Evolutionary conservation across 1,140 invertebrate species (phyloP), one percentile per base, ranked within the genome.

Genomic region (Araneus ventricosus): DNA sequence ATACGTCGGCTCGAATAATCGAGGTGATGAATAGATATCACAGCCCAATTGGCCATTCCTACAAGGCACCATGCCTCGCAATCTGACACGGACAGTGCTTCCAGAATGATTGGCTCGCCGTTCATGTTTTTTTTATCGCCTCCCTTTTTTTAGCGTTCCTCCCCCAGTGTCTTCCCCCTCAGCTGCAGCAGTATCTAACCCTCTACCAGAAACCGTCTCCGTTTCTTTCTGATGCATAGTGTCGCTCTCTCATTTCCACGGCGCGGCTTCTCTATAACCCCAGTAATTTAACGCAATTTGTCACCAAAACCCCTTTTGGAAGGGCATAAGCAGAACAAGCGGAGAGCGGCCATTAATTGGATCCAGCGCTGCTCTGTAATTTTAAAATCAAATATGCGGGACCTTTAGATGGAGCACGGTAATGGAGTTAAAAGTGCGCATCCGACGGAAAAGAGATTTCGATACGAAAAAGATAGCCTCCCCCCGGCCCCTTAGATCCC

Each of bases 311-410:
- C 93, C 93, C 85, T 80, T 86, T 70, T 57, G 34, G 37, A 80
- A 34, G 39, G 87, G 41, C 63, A 89, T 85, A 90, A 82, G 92
- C 92, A 89, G 88, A 93, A 93, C 87, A 93, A 87, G 82, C 24
- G 84, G 82, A 67, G 82, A 92, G 91, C 91, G 84, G 84, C 75
- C 93, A 93, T 90, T 93, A 93, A 93, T 93, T 93, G 93, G 93
- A 86, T 85, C 80, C 88, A 39, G 61, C 80, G 52, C 82, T 93
- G 93, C 93, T 90, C 93, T 90, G 93, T 90, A 93, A 93, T 93
- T 93, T 93, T 88, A 93, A 93, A 93, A 93, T 93, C 88, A 93
- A 93, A 93, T 93, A 93, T 93, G 92, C 92, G 92, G 92, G 92
- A 93, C 92, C 86, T 88, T 88, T 70, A 82, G 92, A 93, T 93